phyloP scores from a whole-genome alignment of 2,113 vertebrate genomes.

The Campylomormyrus numenius region DNA sequence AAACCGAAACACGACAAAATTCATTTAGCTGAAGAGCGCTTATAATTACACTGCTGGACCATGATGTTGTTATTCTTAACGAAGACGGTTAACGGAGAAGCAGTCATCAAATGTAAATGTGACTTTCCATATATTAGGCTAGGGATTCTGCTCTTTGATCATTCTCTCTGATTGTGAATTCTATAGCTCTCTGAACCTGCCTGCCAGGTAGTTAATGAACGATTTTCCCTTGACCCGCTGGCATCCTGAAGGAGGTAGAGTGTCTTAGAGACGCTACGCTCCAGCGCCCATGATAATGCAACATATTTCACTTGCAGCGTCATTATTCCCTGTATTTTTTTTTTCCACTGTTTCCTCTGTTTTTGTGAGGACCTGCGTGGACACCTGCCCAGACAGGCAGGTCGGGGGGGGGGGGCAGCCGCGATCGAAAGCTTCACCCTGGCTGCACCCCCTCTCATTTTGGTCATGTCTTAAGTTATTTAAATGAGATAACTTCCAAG shows the following conservation, averaged over 20 bases:
- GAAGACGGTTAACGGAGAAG: background rate
- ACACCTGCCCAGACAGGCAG: background rate
- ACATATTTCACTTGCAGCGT: background rate
- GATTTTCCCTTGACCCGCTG: background rate
- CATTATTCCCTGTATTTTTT: background rate
- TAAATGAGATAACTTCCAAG: background rate
- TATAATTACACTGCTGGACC: constrained; percentile 36
- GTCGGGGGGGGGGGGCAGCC: background rate
- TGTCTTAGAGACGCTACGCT: background rate
- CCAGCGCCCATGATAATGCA: background rate
- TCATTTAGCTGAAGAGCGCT: background rate
- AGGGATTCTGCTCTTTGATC: background rate
- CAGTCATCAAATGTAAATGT: constrained; percentile 19
- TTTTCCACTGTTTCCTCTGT: background rate
- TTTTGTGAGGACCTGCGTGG: background rate
- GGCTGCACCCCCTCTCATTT: background rate
- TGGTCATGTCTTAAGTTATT: background rate
- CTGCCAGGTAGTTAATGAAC: constrained; percentile 1
- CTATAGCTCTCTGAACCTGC: background rate
- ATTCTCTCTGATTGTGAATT: background rate
- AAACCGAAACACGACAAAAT: background rate
- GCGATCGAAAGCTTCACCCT: background rate
- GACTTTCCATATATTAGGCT: background rate
- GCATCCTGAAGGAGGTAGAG: background rate
- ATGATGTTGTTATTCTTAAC: constrained; percentile 53